phyloP scores from a whole-genome alignment of 2,113 vertebrate genomes.

The Xiphophorus hellerii region DNA sequence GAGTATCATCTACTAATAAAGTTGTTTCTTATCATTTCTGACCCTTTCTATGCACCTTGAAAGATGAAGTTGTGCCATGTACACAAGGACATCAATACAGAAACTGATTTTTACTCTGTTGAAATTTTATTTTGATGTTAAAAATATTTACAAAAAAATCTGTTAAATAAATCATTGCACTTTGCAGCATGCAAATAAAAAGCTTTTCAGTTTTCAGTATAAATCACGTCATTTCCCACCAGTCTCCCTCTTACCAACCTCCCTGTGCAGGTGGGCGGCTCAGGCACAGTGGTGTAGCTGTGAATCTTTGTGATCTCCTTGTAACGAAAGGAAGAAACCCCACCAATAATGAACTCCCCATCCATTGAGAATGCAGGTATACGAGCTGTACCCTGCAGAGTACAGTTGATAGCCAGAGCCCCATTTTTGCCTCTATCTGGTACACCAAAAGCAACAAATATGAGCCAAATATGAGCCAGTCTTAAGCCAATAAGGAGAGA shows the following conservation, averaged over 20 bases:
- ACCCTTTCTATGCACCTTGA: too few relatives aligned
- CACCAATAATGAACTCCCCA: slow-evolving; percentile 74
- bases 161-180: too few relatives aligned
- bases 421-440: rapidly evolving
- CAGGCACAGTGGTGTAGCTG: slow-evolving; percentile 61
- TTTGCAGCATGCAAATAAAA: neutral
- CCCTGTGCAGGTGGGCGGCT: slow-evolving; percentile 58
- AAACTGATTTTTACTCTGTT: too few relatives aligned
- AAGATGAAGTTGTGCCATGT: too few relatives aligned
- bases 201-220: neutral
- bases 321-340: slow-evolving; percentile 69
- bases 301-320: slow-evolving; percentile 36
- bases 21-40: too few relatives aligned
- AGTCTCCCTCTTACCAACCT: slow-evolving; percentile 63
- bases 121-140: too few relatives aligned
- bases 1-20: too few relatives aligned
- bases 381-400: slow-evolving; percentile 27
- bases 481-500: neutral
- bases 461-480: slow-evolving; percentile 12
- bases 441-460: neutral
- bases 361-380: slow-evolving; percentile 2
- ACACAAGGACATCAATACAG: too few relatives aligned
- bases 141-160: too few relatives aligned
- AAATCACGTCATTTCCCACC: neutral
- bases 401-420: slow-evolving; percentile 34